Evolutionary conservation across 2,113 vertebrate species (phyloP).

Genomic region (Onychostruthus taczanowskii): DNA sequence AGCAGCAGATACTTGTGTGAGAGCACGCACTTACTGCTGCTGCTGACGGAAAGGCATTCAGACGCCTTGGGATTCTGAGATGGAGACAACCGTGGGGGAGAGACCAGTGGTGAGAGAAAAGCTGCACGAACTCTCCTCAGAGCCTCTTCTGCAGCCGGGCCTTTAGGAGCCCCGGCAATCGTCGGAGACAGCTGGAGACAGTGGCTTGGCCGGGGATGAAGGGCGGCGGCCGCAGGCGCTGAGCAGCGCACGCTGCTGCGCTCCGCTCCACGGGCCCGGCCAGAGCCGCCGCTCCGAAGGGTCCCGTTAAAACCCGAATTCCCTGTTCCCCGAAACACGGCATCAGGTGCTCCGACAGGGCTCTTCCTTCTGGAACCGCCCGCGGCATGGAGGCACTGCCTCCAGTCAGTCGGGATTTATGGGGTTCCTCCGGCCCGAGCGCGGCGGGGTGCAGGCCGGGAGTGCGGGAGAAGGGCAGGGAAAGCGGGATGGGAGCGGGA

Average conservation of each 20-base stretch:
- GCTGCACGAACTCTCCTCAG: neutral
- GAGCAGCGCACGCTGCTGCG: neutral
- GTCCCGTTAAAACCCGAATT: neutral
- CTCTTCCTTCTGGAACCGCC: neutral
- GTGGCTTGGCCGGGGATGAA: slow-evolving; percentile 79
- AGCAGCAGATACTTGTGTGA: neutral
- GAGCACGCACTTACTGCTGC: neutral
- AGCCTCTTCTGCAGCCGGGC: slow-evolving; percentile 46
- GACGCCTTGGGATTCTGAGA: neutral
- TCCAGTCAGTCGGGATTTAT: neutral
- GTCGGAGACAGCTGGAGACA: slow-evolving; percentile 81
- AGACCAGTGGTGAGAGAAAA: neutral
- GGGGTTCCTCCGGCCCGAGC: neutral
- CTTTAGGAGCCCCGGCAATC: slow-evolving; percentile 69
- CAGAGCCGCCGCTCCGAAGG: neutral
- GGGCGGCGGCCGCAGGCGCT: slow-evolving; percentile 16
- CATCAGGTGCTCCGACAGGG: neutral
- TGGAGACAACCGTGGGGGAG: neutral
- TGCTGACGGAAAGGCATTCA: neutral
- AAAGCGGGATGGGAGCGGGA: fast-evolving
- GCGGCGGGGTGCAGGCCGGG: fast-evolving
- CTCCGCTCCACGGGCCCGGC: neutral
- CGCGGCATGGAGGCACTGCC: neutral
- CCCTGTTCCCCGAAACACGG: neutral
- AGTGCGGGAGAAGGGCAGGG: too few relatives aligned